These are phyloP conservation scores for Heliothis subflexa DNA, from an alignment of 1,140 invertebrate species.

Conservation along the genomic window DNA sequence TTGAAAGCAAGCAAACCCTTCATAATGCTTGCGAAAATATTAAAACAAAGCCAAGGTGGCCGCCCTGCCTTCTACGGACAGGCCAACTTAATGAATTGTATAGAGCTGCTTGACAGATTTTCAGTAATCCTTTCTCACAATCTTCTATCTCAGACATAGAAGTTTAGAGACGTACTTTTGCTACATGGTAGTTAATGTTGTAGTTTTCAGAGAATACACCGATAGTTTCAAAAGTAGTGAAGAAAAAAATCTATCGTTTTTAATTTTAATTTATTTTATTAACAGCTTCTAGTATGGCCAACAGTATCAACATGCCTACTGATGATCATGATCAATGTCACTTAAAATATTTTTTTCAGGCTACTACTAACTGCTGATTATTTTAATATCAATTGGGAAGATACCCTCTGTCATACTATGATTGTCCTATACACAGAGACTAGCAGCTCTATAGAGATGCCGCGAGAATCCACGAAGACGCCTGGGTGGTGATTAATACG, in stretches of 20 bases:
- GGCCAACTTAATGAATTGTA: constrained; percentile 62
- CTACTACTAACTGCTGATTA: too few species aligned
- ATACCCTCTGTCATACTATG: background rate
- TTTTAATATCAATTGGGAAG: background rate
- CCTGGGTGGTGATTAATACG: constrained; percentile 85
- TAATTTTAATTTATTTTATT: too few species aligned
- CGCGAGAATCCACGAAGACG: constrained; percentile 77
- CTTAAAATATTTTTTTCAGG: too few species aligned
- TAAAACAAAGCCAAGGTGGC: constrained; percentile 85
- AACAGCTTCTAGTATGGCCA: too few species aligned
- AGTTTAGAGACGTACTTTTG: too few species aligned
- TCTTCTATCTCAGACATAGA: too few species aligned
- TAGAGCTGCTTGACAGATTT: constrained; percentile 61
- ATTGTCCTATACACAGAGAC: background rate
- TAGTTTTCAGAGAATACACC: too few species aligned
- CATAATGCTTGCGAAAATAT: constrained; percentile 86
- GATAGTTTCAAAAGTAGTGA: too few species aligned
- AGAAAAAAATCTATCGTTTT: too few species aligned
- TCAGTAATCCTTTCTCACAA: background rate
- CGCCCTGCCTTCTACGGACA: constrained; percentile 76
- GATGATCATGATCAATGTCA: too few species aligned
- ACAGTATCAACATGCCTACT: too few species aligned
- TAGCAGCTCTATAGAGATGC: constrained; percentile 62
- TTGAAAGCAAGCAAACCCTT: constrained; percentile 85
- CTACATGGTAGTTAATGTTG: too few species aligned